Conservation (phyloP, 2,888 invertebrate species). For the Polymixis lichenea region DNA sequence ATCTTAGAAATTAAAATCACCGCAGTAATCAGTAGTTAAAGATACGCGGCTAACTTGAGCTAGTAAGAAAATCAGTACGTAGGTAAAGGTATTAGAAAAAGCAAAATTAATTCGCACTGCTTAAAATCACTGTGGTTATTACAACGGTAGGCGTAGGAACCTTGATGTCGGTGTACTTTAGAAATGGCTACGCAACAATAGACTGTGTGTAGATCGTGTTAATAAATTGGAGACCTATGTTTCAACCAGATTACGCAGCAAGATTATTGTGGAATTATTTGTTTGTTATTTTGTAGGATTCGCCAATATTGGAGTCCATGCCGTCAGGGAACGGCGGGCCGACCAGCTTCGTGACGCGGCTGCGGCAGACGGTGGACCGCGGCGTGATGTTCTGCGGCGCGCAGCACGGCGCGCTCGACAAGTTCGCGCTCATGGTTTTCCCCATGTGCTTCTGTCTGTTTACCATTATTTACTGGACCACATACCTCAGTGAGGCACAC, state of each 20-base stretch:
- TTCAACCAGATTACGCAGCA: background rate
- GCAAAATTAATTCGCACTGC: constrained; percentile 60
- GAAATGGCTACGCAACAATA: constrained; percentile 46
- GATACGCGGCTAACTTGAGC: constrained; percentile 39
- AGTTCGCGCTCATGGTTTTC: constrained; percentile 91
- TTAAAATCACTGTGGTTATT: constrained; percentile 55
- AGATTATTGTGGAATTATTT: constrained; percentile 43
- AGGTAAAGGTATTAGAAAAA: constrained; percentile 28
- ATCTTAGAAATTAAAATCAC: constrained; percentile 47
- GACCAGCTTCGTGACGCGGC: constrained; percentile 75
- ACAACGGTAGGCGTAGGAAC: constrained; percentile 39
- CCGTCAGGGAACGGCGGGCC: constrained; percentile 77
- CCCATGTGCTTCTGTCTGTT: constrained; percentile 91
- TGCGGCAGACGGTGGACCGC: constrained; percentile 86
- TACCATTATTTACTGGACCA: constrained; percentile 91
- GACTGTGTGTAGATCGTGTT: constrained; percentile 52
- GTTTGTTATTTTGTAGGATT: constrained; percentile 78
- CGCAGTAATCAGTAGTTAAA: constrained; percentile 52
- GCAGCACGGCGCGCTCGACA: constrained; percentile 91
- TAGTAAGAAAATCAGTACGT: constrained; percentile 33
- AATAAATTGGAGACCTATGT: constrained; percentile 10
- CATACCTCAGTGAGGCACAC: constrained; percentile 91
- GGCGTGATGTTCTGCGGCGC: constrained; percentile 92
- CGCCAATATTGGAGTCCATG: constrained; percentile 86
- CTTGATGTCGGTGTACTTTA: constrained; percentile 41